Base-by-base conservation (phyloP, 2,797 vertebrate genomes). In the Brachyrhaphis roseni region DNA sequence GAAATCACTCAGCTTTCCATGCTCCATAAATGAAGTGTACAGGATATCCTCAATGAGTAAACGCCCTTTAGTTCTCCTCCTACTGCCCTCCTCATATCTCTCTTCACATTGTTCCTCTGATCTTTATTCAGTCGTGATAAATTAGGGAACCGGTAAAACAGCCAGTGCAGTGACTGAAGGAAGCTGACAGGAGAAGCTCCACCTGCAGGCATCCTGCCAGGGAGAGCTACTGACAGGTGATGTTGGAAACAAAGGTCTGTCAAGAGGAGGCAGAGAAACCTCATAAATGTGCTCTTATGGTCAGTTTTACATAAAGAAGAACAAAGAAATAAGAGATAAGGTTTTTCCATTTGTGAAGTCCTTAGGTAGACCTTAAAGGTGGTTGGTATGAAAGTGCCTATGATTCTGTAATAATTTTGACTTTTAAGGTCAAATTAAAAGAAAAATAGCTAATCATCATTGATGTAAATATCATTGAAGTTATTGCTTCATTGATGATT, bases 31-130 rank as follows among this genome's bases (percentile, higher is more conserved):
- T 88, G 77, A 88, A 87, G 84, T 88, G 84, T 89, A 91, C 88
- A 91, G 94, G 94, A 95, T 92, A 91, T 96, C 94, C 95, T 95
- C 78, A 77, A 87, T 89, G 88, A 94, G 89, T 94, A 81, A 93
- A 91, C 89, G 86, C 90, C 91, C 82, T 86, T 6, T 79, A 41
- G 80, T 47, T 79, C 80, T 80, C 77, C 84, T 86, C 82, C 82
- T 79, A 45, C 53, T 66, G 72, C 81, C 75, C 79, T 45, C 68
- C 68, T 71, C 41, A 1, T 71, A 86, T 86, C 87, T 86, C 84
- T 82, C 80, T 81, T 90, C 81, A 89, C 89, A 89, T 93, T 94
- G 89, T 93, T 94, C 74, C 80, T 81, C 31, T 55, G 85, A 84
- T 91, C 86, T 90, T 80, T 87, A 82, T 86, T 90, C 72, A 75